Conservation (phyloP, 2,113 vertebrate species). For the Dipodomys spectabilis region DNA sequence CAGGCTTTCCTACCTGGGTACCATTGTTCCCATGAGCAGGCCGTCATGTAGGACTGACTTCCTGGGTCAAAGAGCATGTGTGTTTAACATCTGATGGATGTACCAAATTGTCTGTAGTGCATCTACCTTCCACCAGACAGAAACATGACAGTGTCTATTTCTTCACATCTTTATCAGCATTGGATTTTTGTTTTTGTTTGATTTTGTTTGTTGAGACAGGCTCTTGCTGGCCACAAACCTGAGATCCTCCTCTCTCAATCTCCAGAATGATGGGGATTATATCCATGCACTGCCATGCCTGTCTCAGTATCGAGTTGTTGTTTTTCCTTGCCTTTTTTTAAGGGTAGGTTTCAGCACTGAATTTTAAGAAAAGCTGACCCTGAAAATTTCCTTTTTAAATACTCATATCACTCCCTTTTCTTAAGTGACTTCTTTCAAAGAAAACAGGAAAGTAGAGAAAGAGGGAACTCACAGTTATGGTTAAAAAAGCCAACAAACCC, state of each 20-base stretch:
- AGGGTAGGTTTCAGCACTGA: no score
- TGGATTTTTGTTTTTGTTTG: no score
- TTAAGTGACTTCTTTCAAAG: not conserved
- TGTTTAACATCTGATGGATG: not conserved
- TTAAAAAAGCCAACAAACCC: not conserved
- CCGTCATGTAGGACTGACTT: not conserved
- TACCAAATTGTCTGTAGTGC: not conserved
- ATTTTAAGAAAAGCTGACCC: not conserved
- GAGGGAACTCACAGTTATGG: not conserved
- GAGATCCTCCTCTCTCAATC: no score
- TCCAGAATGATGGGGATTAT: no score
- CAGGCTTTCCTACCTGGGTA: not conserved
- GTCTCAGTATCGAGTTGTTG: no score
- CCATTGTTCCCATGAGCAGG: not conserved
- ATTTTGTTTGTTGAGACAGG: no score
- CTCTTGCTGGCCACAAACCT: no score
- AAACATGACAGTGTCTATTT: not conserved
- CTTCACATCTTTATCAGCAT: not conserved
- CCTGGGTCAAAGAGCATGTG: not conserved
- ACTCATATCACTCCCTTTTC: no score
- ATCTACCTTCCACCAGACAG: not conserved
- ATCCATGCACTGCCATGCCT: no score
- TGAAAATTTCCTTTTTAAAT: not conserved
- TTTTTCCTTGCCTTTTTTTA: no score
- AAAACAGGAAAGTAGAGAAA: not conserved